Evolutionary conservation across 2,113 vertebrate species (phyloP), one percentile per base, ranked within the genome.

Genomic region (Girardinichthys multiradiatus): DNA sequence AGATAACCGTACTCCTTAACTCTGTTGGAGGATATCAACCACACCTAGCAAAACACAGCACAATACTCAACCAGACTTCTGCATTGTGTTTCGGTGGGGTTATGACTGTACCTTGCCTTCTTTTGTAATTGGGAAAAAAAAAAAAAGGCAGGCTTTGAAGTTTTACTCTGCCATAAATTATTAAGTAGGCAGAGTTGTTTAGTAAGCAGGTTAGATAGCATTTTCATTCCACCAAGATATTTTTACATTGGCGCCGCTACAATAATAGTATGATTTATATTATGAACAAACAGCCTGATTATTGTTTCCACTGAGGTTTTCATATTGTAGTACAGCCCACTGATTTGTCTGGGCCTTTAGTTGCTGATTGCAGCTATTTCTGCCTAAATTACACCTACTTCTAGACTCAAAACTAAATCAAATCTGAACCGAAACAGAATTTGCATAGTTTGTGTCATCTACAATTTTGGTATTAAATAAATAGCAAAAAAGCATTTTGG

Each of bases 311-410:
- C 27, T 10, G 64, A 45, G 14, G 24, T 48, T 29, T 68, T 33
- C 1, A 54, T 21, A 15, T 70, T 45, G 68, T 30, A 30, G 57
- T 19, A 51, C 37, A 62, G 29, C 29, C 26, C 4, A 42, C 69
- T 62, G 37, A 31, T 62, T 62, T 63, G 60, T 48, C n/a, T 63
- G 48, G 24, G 42, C 59, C 26, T 48, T 62, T 48, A 54, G n/a
- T 17, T 4, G 51, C 45, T 72, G 58, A 72, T 64, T 72, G 48
- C 45, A 28, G 70, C 30, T 37, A 33, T 64, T 35, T 54, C 15
- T 27, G 3, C 54, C n/a, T 28, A 42, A 51, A 63, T 27, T 8
- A 5, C 8, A 11, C 39, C 14, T 60, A 27, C 60, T 63, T 37
- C 6, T 42, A 39, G 24, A 63, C 17, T 37, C 48, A 19, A 17